These are phyloP conservation scores for Spondyliosoma cantharus DNA, from an alignment of 2,797 vertebrate species.

Conservation along the genomic window DNA sequence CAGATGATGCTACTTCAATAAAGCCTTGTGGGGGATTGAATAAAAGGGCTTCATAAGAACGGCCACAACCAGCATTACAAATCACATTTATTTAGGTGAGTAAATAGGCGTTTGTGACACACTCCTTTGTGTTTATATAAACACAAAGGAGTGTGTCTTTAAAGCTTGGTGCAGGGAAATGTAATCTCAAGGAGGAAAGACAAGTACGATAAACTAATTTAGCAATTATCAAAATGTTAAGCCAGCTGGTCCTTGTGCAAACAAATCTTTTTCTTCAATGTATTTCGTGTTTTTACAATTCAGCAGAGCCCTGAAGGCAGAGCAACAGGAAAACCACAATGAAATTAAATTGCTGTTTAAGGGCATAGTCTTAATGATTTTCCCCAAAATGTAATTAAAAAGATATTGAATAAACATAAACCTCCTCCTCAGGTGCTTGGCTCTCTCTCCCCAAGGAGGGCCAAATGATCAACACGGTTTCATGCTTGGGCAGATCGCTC, in stretches of 20 bases:
- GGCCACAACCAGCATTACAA: background rate
- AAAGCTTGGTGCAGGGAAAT: background rate
- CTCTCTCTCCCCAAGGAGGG: slow-evolving; percentile 18
- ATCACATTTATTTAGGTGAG: slow-evolving; percentile 8
- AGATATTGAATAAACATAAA: slow-evolving; percentile 68
- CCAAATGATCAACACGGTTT: slow-evolving; percentile 51
- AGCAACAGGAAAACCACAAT: background rate
- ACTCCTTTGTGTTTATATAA: no score
- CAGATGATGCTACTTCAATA: background rate
- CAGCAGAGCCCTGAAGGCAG: slow-evolving; percentile 30
- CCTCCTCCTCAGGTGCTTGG: slow-evolving; percentile 31
- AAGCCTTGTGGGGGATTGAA: background rate
- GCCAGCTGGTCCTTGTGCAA: slow-evolving; percentile 25
- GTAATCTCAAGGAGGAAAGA: slow-evolving; percentile 12
- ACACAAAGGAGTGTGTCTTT: background rate
- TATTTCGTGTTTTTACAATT: slow-evolving; percentile 20
- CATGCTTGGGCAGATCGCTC: slow-evolving; percentile 28
- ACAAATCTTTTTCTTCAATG: slow-evolving; percentile 32
- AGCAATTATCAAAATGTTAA: slow-evolving; percentile 36
- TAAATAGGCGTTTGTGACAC: slow-evolving; percentile 18
- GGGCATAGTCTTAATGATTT: slow-evolving; percentile 57
- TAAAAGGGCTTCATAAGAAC: background rate
- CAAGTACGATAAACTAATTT: slow-evolving; percentile 29
- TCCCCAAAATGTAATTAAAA: slow-evolving; percentile 66
- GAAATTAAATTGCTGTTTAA: slow-evolving; percentile 46